Evolutionary conservation across 2,888 invertebrate genomes (phyloP), one percentile per base, ranked within the genome.

Genomic region (Xestia xanthographa): DNA sequence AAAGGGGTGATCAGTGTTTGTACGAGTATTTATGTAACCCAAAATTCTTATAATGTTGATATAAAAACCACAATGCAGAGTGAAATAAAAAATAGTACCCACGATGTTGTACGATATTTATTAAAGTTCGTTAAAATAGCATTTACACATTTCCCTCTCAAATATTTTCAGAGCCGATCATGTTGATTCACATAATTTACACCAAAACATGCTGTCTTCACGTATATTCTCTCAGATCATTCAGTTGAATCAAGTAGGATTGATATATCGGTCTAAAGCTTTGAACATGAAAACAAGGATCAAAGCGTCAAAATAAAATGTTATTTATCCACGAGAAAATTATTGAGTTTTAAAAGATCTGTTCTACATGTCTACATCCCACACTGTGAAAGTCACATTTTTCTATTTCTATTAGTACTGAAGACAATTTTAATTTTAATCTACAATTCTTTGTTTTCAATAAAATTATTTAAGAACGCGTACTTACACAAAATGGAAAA

Each of bases 301-400:
- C 84, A 88, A 87, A 82, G 74, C 48, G 73, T 82, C 77, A 85
- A 78, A 79, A 87, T 70, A 87, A 79, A 79, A 82, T 85, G 71
- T 79, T 72, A 80, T 82, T 43, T 43, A 22, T 48, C 68, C 70
- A 75, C 72, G 74, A 73, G 70, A 75, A 72, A 66, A 76, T 82
- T 83, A 83, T 69, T 72, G 80, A 53, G 60, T 41, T 88, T 88
- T 86, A 85, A 86, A 80, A 81, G 77, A 70, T 83, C 72, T 83
- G 73, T 74, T 73, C 72, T 62, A 79, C 79, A 70, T 75, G 72
- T 73, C 72, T 62, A 79, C 79, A 70, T 75, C 78, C 72, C 78
- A 80, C 80, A 70, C 76, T 48, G 11, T 68, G 62, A 69, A 71
- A 38, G 29, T 72, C 50, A 45, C 53, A 72, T 76, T 73, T 80